Evolutionary conservation across 2,113 vertebrate genomes (phyloP), one percentile per base, ranked within the genome.

Genomic region (Sakesphorus luctuosus): DNA sequence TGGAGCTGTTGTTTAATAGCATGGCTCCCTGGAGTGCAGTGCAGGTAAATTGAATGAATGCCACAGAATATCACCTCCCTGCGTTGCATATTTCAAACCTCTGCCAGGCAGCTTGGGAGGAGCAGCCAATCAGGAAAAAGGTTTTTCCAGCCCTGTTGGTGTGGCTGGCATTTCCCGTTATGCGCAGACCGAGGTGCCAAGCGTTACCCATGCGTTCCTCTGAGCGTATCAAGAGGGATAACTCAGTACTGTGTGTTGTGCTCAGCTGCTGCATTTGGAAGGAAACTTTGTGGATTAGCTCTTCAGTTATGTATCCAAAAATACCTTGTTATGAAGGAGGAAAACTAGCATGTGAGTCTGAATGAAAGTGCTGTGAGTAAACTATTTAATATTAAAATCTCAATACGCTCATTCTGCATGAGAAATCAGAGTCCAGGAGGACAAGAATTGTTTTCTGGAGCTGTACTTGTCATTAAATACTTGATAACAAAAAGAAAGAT

Each of bases 21-120:
- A 96, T 43, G 74, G 69, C 71, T 97, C 96, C 93, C 94, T 93
- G 91, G 95, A 96, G 96, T 90, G 93, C 33, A 86, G 86, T 96
- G 81, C 96, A 97, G 96, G 95, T 97, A 97, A 97, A 98, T 96
- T 93, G 92, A 96, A 97, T 97, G 95, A 96, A 95, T 91, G 81
- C 84, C 96, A 94, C 79, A 82, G 76, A 94, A 96, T 95, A 95
- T 94, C 93, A 90, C 78, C 96, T 95, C 83, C 67, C 77, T 52
- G 50, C 74, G 75, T 46, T 90, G 90, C 92, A 96, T 89, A 96
- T 90, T 94, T 87, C 73, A n/a, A 80, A 69, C 82, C 65, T 89
- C 89, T 95, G 87, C 92, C 91, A 93, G 93, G 93, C 86, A 80
- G 65, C 77, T 90, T 95, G 83, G 86, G 69, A 89, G 78, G 72